Evolutionary conservation across 1,140 invertebrate genomes (phyloP).

Genomic region (Hetaerina americana): DNA sequence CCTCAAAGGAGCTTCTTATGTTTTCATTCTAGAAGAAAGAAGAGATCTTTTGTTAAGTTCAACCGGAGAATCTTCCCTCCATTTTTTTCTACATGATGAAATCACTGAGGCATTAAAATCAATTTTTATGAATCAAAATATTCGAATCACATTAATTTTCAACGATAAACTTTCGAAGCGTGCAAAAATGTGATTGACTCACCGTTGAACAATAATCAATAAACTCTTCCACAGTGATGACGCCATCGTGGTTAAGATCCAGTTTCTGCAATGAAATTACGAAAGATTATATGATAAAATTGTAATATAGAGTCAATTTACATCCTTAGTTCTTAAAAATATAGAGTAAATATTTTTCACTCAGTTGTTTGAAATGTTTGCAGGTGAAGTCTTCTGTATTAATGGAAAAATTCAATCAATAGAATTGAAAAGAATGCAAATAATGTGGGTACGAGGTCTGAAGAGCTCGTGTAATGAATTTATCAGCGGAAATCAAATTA

Average conservation of each 20-base stretch:
- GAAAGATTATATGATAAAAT: background rate
- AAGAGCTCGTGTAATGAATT: too few species aligned
- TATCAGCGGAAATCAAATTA: too few species aligned
- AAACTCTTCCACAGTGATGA: constrained; percentile 39
- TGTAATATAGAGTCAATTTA: background rate
- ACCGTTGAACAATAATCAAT: constrained; percentile 38
- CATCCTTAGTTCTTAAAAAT: background rate
- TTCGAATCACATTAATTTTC: background rate
- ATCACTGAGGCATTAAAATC: too few species aligned
- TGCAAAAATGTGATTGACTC: constrained; percentile 5
- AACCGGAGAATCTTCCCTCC: too few species aligned
- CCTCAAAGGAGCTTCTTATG: constrained; percentile 1
- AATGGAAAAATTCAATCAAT: too few species aligned
- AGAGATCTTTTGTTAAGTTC: too few species aligned
- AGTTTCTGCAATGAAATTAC: constrained; percentile 26
- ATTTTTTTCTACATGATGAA: too few species aligned
- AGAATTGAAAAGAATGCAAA: too few species aligned
- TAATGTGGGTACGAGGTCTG: too few species aligned
- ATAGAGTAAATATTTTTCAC: too few species aligned
- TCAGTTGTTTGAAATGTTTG: too few species aligned
- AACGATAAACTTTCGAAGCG: background rate
- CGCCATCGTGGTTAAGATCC: constrained; percentile 36
- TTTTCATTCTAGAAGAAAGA: constrained; percentile 1
- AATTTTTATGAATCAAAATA: background rate
- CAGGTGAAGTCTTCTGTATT: too few species aligned